Evolutionary conservation across 2,888 invertebrate species (phyloP).

Genomic region (Thera britannica): DNA sequence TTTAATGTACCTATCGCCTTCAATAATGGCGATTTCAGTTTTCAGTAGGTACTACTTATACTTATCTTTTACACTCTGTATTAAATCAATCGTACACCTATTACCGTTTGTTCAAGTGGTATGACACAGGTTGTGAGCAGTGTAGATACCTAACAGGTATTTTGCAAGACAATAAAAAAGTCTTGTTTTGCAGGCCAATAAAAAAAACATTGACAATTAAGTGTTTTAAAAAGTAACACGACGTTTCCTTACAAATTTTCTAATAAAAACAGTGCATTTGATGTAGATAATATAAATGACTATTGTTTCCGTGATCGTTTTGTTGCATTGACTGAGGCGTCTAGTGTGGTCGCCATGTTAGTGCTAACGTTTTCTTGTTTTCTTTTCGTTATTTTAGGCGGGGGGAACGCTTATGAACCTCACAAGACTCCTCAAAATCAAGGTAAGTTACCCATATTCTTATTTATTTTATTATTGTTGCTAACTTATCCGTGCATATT

Average conservation of each 20-base stretch:
- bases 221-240: not conserved
- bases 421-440: not conserved
- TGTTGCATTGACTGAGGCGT: slow-evolving; percentile 5
- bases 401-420: slow-evolving; percentile 9
- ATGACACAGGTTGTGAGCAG: not conserved
- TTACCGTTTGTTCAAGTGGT: slow-evolving; percentile 14
- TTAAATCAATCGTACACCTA: slow-evolving; percentile 9
- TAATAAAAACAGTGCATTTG: not conserved
- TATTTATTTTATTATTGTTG: not conserved
- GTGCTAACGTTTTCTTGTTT: slow-evolving; percentile 7
- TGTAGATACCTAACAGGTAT: not conserved
- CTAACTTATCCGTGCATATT: not conserved
- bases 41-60: not conserved
- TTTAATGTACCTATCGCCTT: no score
- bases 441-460: slow-evolving; percentile 2
- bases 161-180: slow-evolving; percentile 7
- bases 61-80: slow-evolving; percentile 8
- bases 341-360: slow-evolving; percentile 17
- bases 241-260: not conserved
- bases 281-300: not conserved
- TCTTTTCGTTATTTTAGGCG: slow-evolving; percentile 11
- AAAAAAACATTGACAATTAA: slow-evolving; percentile 8
- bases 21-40: not conserved
- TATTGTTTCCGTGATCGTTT: not conserved
- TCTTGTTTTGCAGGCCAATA: not conserved